Evolutionary conservation across 2,797 vertebrate species (phyloP), one percentile per base, ranked within the genome.

Genomic region (Cynodonichthys magdalenae): DNA sequence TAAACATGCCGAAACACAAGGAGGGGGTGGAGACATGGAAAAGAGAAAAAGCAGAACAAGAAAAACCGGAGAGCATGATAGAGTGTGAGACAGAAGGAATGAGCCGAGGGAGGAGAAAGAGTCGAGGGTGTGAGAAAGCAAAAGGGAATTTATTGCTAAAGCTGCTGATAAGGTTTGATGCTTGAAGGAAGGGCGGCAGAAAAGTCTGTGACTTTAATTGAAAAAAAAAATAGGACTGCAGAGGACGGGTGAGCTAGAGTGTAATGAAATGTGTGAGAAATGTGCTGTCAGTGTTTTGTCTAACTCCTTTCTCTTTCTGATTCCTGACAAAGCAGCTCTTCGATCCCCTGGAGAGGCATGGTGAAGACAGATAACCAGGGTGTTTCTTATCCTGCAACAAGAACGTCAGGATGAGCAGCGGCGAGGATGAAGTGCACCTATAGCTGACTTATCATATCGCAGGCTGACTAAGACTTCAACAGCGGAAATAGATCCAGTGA

Each of bases 1-100:
- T 66, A 75, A 82, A 91, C 92, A 89, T 90, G 92, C 85, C 58
- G 72, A 77, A 71, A 73, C 84, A 78, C 79, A 80, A 27, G 75
- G 75, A 76, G 86, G 83, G 81, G 88, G 88, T 90, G 89, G 86
- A 82, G 79, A 73, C 74, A 64, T 66, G 27, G 9, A 24, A 34
- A 47, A 12, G 8, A 71, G 79, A 78, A 84, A 83, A 83, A 85
- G 81, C 75, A 81, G 88, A 92, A 92, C 92, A 76, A 77, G 86
- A 84, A 87, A 86, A 88, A 87, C 86, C 71, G 17, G 87, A 76
- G 87, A 39, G 74, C 60, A 61, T 29, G 75, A 79, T 69, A 74
- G 66, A 57, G 47, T 8, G 64, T 56, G 41, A 59, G 50, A 63
- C 5, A 60, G 44, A 41, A 66, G 71, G 53, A 59, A 28, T 71